Evolutionary conservation across 2,888 invertebrate species (phyloP), one percentile per base, ranked within the genome.

Genomic region (Drosophila sordidula): DNA sequence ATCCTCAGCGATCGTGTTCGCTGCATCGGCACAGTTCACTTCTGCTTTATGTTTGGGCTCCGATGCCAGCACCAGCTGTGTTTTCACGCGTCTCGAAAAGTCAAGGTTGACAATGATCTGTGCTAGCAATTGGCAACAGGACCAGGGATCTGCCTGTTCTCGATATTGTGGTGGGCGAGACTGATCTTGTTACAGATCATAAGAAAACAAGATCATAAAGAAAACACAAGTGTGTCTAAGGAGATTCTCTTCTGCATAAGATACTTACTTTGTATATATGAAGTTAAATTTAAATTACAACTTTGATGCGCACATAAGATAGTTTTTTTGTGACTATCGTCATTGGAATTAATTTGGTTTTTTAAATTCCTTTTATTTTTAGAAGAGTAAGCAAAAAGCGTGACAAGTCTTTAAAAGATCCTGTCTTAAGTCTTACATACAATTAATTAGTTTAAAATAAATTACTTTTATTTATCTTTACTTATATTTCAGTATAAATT

Each of bases 21-120:
- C 46, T 58, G 57, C 51, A 68, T 54, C 75, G 73, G 73, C 51
- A 68, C 58, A 65, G 70, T 74, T 70, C 55, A 71, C 68, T 67
- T 61, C 54, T 39, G 59, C 12, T 57, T 68, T 64, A 46, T 71
- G 49, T 58, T 54, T 46, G 38, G 18, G 16, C 16, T 55, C 11
- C 6, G 14, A 38, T n/a, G 38, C 18, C 39, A 41, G 49, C 36
- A 45, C 82, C 86, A 84, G 88, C 78, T 84, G 84, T 69, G 73
- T 86, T 70, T 79, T 82, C 70, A 69, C 66, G 69, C 65, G 29
- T 51, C 65, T 50, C 34, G 58, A 46, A 46, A 47, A 72, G 69
- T 70, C 75, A 78, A 82, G 80, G 72, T 58, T 67, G 68, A 44
- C 71, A 78, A 57, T 56, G 54, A 47, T 52, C 55, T 45, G 39